phyloP scores from a whole-genome alignment of 2,888 invertebrate genomes.

The Ochlodes sylvanus region DNA sequence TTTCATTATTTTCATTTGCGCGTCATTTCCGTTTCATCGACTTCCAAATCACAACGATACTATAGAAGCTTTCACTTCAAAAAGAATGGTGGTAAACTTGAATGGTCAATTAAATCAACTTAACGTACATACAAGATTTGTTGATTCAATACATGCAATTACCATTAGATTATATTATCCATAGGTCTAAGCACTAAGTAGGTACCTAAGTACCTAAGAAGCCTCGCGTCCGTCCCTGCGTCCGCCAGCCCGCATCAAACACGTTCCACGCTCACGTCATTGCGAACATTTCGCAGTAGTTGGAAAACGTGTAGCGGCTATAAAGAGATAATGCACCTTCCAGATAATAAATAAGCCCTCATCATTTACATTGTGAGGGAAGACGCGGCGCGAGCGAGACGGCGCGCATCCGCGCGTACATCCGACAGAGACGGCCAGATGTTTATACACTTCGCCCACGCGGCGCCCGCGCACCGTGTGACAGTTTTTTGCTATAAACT shows the following conservation, averaged over 20 bases:
- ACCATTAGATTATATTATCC: no score
- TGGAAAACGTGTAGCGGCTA: conserved; percentile 41
- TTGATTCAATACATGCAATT: no score
- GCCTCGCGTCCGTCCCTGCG: background rate
- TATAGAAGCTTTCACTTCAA: no score
- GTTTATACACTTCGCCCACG: conserved; percentile 64
- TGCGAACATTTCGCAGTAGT: conserved; percentile 46
- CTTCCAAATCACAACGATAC: no score
- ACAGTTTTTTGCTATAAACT: conserved; percentile 67
- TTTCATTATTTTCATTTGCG: no score
- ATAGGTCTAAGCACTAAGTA: no score
- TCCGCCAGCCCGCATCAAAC: conserved; percentile 14
- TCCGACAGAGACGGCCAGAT: conserved; percentile 53
- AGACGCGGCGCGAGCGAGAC: conserved; percentile 31
- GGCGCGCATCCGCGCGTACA: background rate
- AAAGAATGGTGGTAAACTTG: no score
- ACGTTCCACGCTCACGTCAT: conserved; percentile 21
- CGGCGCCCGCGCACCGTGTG: conserved; percentile 61
- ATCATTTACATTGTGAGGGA: conserved; percentile 66
- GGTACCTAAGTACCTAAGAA: background rate
- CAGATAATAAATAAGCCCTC: conserved; percentile 66
- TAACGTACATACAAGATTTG: no score
- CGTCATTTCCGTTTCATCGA: no score
- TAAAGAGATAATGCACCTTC: conserved; percentile 54
- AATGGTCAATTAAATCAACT: no score